Percentiles rank a stretch among this genome's conserved stretches.
Evolutionary conservation across 1,140 invertebrate genomes (phyloP).

Genomic region (Drosophila dunni): DNA sequence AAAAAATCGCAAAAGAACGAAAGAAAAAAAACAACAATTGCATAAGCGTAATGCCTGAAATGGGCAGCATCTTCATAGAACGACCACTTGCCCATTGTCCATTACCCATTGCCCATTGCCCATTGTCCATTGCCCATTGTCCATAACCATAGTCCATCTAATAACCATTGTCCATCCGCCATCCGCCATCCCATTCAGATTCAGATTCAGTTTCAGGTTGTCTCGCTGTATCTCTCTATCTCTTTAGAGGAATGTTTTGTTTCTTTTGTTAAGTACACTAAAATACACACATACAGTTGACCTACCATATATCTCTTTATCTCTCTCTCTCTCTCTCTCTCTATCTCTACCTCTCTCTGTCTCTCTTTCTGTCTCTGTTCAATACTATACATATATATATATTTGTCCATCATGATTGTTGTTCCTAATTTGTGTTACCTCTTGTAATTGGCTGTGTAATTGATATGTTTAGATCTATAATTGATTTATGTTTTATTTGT

Average conservation of each 20-base stretch:
- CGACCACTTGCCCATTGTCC: slow-evolving; percentile 50
- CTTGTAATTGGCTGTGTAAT: slow-evolving; percentile 65
- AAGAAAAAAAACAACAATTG: slow-evolving; percentile 43
- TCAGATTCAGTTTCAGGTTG: slow-evolving; percentile 36
- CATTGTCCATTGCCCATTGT: slow-evolving; percentile 42
- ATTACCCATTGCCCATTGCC: slow-evolving; percentile 25
- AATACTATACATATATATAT: slow-evolving; percentile 5
- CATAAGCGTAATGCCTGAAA: slow-evolving; percentile 36
- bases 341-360: slow-evolving; percentile 23
- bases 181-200: slow-evolving; percentile 63
- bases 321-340: slow-evolving; percentile 19
- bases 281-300: slow-evolving; percentile 11
- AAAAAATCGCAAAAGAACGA: background rate
- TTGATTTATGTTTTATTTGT: slow-evolving; percentile 28
- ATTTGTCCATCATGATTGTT: slow-evolving; percentile 22
- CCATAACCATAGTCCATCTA: slow-evolving; percentile 56
- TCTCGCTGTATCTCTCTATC: slow-evolving; percentile 34
- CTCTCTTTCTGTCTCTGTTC: slow-evolving; percentile 18
- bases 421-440: slow-evolving; percentile 42
- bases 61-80: slow-evolving; percentile 42
- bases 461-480: slow-evolving; percentile 34
- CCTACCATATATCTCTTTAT: slow-evolving; percentile 16
- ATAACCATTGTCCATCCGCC: slow-evolving; percentile 74
- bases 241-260: slow-evolving; percentile 18
- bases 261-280: slow-evolving; percentile 22